Evolutionary conservation across 2,888 invertebrate genomes (phyloP), one percentile per base, ranked within the genome.

Genomic region (Platycheirus rosarum): DNA sequence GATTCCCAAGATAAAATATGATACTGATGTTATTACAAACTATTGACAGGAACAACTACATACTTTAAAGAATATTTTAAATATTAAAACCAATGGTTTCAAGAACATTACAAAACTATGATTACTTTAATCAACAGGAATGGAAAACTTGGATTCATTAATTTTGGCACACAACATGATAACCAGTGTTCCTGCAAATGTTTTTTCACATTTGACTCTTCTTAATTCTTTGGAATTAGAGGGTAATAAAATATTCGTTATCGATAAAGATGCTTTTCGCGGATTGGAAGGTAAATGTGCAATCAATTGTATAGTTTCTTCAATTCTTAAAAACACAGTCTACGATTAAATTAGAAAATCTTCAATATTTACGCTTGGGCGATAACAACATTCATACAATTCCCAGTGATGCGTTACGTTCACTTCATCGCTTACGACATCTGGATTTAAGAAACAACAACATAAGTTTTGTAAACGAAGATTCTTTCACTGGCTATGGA

Each of bases 151-250:
- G 88, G 97, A 97, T 89, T 95, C 95, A 0, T 91, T 97, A 80
- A 96, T 96, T 69, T 91, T 97, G 89, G 96, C 96, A 5, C 96
- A 96, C 89, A 97, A 97, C 91, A 94, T 94, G 89, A 92, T 97
- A 78, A 93, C 93, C 57, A 94, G 94, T 87, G 94, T 97, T 84
- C 96, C 96, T 13, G 93, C 94, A 3, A 93, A 95, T 87, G 97
- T 96, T 60, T 97, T 97, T 91, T 94, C 94, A 2, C 95, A 96
- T 89, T 91, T 97, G 86, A 93, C 93, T 18, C 93, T 95, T 86
- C 92, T 97, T 69, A 97, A 96, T 91, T 97, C 97, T 3, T 91
- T 97, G 88, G 97, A 97, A 91, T 91, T 97, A 86, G 97, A 97
- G 88, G 96, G 96, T 74, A 97, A 97, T 91, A 93, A 93, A 87